These are phyloP conservation scores for Glomeris maerens DNA, from an alignment of 1,140 invertebrate genomes.

Conservation along the genomic window DNA sequence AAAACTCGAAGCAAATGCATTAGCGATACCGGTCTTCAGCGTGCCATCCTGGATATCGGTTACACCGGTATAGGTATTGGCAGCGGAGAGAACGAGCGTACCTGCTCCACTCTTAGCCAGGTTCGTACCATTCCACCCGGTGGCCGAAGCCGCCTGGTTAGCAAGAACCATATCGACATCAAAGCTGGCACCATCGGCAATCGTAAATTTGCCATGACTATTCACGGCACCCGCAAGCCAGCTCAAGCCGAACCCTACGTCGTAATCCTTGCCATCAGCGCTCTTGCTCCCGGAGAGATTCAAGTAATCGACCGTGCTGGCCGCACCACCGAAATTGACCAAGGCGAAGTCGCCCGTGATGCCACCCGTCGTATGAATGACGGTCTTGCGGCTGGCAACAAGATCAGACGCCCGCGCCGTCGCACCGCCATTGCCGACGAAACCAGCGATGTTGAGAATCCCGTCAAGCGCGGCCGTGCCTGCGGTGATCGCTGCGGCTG, in stretches of 20 bases:
- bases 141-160: background rate
- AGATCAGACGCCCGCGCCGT: background rate
- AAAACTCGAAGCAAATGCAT: background rate
- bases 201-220: background rate
- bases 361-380: background rate
- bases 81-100: background rate
- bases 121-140: conserved; percentile 1
- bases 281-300: background rate
- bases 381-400: background rate
- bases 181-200: background rate
- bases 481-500: background rate
- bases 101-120: background rate
- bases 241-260: background rate
- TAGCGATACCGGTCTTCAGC: background rate
- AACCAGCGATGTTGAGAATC: background rate
- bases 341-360: background rate
- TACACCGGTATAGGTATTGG: background rate
- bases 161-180: background rate
- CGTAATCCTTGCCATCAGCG: background rate
- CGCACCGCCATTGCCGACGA: background rate
- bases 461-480: background rate
- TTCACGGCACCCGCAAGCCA: background rate
- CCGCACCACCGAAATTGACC: background rate
- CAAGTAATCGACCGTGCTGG: background rate
- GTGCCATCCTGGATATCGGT: background rate